Conservation (phyloP, 2,797 vertebrate species). For the Siniperca undulata region DNA sequence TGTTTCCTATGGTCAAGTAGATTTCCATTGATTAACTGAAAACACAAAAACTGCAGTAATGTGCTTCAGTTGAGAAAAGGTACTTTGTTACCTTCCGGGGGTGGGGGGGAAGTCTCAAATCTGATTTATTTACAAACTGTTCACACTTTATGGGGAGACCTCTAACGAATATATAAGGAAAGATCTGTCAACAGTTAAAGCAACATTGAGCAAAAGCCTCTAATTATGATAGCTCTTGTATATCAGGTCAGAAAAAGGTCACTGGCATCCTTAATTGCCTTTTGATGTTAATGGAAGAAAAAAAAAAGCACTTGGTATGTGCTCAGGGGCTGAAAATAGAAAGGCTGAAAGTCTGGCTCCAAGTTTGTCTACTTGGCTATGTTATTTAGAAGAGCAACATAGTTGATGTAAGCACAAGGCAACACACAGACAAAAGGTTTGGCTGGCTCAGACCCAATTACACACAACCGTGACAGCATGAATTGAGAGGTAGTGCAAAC, state of each 20-base stretch:
- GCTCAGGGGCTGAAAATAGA: constrained; percentile 2
- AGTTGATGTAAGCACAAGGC: constrained; percentile 70
- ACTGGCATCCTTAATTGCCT: constrained; percentile 1
- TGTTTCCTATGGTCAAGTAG: neutral
- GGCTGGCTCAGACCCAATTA: constrained; percentile 66
- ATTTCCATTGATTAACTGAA: constrained; percentile 8
- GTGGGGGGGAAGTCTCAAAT: neutral
- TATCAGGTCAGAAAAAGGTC: constrained; percentile 11
- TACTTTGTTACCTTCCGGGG: too few species aligned
- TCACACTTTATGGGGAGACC: neutral
- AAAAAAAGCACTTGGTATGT: neutral
- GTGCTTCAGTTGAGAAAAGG: neutral
- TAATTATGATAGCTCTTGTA: neutral
- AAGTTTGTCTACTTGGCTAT: constrained; percentile 30
- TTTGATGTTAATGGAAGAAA: constrained; percentile 6
- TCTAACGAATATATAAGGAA: neutral
- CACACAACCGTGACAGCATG: constrained; percentile 44
- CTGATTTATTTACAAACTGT: neutral
- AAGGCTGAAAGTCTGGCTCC: constrained; percentile 20
- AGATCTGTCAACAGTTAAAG: neutral
- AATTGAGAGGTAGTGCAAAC: constrained; percentile 50
- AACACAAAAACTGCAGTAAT: neutral
- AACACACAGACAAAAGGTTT: constrained; percentile 62
- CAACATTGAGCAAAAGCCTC: neutral
- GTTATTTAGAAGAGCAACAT: constrained; percentile 45